Base-by-base conservation (phyloP, 1,140 invertebrate genomes). In the Mya arenaria region DNA sequence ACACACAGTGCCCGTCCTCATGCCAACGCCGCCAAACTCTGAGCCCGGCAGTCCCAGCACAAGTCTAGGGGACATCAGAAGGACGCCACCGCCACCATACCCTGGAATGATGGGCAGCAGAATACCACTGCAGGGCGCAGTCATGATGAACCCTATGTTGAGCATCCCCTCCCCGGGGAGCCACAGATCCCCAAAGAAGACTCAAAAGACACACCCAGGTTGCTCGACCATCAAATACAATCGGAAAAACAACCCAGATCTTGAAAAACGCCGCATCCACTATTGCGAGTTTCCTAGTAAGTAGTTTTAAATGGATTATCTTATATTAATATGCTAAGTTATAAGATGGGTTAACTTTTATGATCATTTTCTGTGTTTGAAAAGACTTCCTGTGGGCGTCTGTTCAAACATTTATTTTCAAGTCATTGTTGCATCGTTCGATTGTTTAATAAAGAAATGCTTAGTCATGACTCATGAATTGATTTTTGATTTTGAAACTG, bases 271-370 rank as follows among this genome's bases (percentile, higher is more conserved):
- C 85, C 93, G 98, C 89, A 97, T 98, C 84, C 98, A 99, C 92
- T 97, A 97, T 92, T 99, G 98, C 94, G 96, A 98, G 94, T 99
- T 97, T 93, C 95, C 97, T 89, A 97, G 98, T 98, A 94, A 95
- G 94, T 88, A 83, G n/a, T n/a, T n/a, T n/a, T n/a, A n/a, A n/a
- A n/a, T n/a, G n/a, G n/a, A n/a, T n/a, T n/a, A n/a, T n/a, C n/a
- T n/a, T n/a, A n/a, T n/a, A n/a, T n/a, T n/a, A n/a, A n/a, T n/a
- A n/a, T n/a, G n/a, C n/a, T n/a, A n/a, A n/a, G n/a, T n/a, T n/a
- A n/a, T n/a, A n/a, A n/a, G n/a, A n/a, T n/a, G n/a, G n/a, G n/a
- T n/a, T n/a, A n/a, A n/a, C n/a, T n/a, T n/a, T n/a, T n/a, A n/a
- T n/a, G n/a, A n/a, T n/a, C n/a, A n/a, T n/a, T n/a, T n/a, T n/a